Evolutionary conservation across 2,113 vertebrate species (phyloP).

Genomic region (Marmota monax): DNA sequence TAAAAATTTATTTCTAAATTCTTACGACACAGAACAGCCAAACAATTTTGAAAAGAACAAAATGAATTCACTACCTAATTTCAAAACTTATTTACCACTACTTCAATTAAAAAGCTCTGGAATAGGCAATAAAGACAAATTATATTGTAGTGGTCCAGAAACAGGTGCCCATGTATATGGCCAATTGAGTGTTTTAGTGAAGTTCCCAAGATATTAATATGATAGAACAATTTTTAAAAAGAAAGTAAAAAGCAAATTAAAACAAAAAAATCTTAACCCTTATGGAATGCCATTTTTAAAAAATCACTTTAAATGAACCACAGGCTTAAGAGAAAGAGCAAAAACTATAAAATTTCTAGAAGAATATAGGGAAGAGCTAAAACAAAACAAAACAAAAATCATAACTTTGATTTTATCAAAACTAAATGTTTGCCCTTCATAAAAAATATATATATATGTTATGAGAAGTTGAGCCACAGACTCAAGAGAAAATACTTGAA

Average conservation of each 20-base stretch:
- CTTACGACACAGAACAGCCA: neutral
- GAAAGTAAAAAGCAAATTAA: neutral
- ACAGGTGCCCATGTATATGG: neutral
- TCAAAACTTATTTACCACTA: neutral
- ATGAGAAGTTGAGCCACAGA: neutral
- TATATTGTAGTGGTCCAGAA: neutral
- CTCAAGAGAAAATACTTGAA: neutral
- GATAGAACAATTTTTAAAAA: neutral
- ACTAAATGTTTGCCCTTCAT: neutral
- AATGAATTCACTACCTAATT: neutral
- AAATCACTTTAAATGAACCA: neutral
- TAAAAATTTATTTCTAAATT: neutral
- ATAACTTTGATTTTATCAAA: neutral
- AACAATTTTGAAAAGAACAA: neutral
- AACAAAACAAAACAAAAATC: neutral
- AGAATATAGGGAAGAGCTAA: neutral
- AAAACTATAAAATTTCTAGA: neutral
- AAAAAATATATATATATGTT: neutral
- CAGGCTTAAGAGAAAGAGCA: neutral
- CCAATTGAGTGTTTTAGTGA: neutral
- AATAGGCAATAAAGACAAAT: neutral
- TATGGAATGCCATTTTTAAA: neutral
- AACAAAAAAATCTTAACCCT: neutral
- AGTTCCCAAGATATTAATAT: neutral
- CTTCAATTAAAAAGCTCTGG: neutral